Evolutionary conservation across 2,888 invertebrate genomes (phyloP).

Genomic region (Candidula unifasciata): DNA sequence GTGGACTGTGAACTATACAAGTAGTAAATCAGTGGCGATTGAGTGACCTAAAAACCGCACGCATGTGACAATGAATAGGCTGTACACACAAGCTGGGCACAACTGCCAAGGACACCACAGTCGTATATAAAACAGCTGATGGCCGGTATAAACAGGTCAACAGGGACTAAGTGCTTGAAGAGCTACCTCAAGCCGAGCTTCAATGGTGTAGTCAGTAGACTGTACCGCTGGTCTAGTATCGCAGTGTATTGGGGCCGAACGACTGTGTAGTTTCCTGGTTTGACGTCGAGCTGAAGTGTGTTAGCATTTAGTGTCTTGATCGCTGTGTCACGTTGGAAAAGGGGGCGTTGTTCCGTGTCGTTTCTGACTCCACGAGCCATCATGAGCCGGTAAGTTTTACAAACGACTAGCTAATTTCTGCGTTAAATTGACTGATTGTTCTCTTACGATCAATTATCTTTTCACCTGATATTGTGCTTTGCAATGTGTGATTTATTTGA

Average conservation of each 20-base stretch:
- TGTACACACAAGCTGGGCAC: neutral
- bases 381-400: slow-evolving; percentile 20
- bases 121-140: slow-evolving; percentile 21
- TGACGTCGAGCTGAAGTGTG: neutral
- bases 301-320: neutral
- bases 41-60: neutral
- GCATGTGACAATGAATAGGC: slow-evolving; percentile 12
- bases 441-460: neutral
- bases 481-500: too few relatives aligned
- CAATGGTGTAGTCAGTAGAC: neutral
- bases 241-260: neutral
- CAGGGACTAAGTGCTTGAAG: neutral
- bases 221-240: neutral
- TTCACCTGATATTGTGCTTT: neutral
- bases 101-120: neutral
- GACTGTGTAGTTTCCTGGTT: neutral
- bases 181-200: neutral
- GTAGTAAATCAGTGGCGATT: neutral
- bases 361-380: too few relatives aligned
- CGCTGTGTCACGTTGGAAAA: neutral
- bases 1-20: too few relatives aligned
- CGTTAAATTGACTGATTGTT: too few relatives aligned
- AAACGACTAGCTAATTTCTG: neutral
- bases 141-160: neutral
- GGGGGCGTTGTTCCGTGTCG: slow-evolving; percentile 22